phyloP scores from a whole-genome alignment of 2,888 invertebrate species.

The Stramonita haemastoma region DNA sequence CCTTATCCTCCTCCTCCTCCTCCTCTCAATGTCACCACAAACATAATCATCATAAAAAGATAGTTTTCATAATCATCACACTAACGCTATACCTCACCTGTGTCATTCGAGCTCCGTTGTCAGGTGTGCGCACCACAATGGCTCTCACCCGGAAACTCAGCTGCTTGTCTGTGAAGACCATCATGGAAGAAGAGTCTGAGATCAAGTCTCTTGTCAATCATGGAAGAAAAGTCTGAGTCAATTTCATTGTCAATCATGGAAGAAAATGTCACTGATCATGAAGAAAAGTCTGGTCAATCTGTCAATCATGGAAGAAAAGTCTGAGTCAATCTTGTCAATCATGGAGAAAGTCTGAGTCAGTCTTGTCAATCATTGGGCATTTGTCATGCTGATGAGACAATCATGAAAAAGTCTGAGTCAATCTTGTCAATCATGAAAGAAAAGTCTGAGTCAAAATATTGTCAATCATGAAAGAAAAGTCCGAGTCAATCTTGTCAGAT shows the following conservation, averaged over 20 bases:
- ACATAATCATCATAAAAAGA: too few species aligned
- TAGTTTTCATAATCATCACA: too few species aligned
- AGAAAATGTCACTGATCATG: too few species aligned
- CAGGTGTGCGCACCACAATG: slow-evolving; percentile 33
- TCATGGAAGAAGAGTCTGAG: neutral
- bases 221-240: too few species aligned
- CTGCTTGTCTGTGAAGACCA: neutral
- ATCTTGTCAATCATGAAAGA: too few species aligned
- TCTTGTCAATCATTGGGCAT: too few species aligned
- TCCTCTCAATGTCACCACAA: too few species aligned
- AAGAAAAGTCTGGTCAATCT: neutral
- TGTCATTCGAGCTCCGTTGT: slow-evolving; percentile 26
- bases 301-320: too few species aligned
- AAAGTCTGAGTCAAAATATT: neutral
- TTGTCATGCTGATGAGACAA: too few species aligned
- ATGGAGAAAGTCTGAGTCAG: too few species aligned
- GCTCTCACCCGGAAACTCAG: slow-evolving; percentile 32
- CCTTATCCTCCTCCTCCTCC: too few species aligned
- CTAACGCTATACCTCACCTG: slow-evolving; percentile 23
- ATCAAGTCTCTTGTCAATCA: neutral
- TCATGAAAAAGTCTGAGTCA: too few species aligned
- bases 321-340: neutral
- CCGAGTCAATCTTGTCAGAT: neutral
- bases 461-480: neutral
- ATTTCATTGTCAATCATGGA: neutral